phyloP scores from a whole-genome alignment of 2,888 invertebrate genomes.

The Plutella xylostella region DNA sequence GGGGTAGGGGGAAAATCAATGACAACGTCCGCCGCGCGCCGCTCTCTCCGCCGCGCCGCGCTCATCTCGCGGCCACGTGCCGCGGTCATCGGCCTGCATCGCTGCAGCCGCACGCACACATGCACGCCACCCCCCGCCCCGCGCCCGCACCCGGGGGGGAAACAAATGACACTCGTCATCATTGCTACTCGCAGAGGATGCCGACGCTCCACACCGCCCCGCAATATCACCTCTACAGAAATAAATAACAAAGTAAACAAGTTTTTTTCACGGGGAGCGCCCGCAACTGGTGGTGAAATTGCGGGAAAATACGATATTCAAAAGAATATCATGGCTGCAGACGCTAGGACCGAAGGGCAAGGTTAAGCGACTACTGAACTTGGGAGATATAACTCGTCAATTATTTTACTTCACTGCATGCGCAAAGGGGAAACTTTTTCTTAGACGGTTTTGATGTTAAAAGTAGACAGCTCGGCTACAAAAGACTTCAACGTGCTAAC shows the following conservation, averaged over 20 bases:
- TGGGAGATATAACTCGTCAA: background rate
- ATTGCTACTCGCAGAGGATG: too few species aligned
- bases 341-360: too few species aligned
- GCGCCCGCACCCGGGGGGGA: too few species aligned
- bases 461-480: too few species aligned
- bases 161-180: background rate
- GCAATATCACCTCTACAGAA: too few species aligned
- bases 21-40: slow-evolving; percentile 66
- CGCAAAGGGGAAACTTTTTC: background rate
- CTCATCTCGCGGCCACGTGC: slow-evolving; percentile 67
- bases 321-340: too few species aligned
- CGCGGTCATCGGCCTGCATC: slow-evolving; percentile 61
- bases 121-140: too few species aligned
- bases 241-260: too few species aligned
- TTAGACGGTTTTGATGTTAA: too few species aligned
- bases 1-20: slow-evolving; percentile 61
- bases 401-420: slow-evolving; percentile 2
- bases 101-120: slow-evolving; percentile 20
- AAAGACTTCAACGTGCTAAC: too few species aligned
- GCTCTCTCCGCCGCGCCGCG: slow-evolving; percentile 63
- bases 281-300: background rate
- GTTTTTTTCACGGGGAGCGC: too few species aligned
- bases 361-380: slow-evolving; percentile 4
- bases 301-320: background rate
- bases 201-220: too few species aligned